Evolutionary conservation across 2,113 vertebrate genomes (phyloP).

Genomic region (Brienomyrus longianalis): DNA sequence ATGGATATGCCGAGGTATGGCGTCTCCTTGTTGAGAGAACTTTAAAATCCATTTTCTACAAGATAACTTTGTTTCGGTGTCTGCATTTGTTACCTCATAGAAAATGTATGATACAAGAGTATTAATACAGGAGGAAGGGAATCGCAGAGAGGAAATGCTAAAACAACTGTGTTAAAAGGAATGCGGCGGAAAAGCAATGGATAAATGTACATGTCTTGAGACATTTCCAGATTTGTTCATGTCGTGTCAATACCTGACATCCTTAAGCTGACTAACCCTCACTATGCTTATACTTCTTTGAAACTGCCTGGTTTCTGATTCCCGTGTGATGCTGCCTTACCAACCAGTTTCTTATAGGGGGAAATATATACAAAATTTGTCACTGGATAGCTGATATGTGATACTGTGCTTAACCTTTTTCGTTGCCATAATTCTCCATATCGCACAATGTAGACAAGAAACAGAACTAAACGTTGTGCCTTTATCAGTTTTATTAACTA

Average conservation of each 20-base stretch:
- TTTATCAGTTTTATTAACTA: background rate
- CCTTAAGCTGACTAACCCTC: background rate
- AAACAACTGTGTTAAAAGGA: background rate
- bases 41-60: background rate
- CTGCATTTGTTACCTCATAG: background rate
- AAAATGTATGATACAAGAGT: background rate
- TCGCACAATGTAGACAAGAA: background rate
- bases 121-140: background rate
- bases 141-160: background rate
- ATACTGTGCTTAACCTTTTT: background rate
- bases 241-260: background rate
- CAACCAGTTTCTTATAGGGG: background rate
- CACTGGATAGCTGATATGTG: background rate
- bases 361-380: background rate
- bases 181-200: background rate
- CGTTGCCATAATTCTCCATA: background rate
- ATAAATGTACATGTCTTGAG: background rate
- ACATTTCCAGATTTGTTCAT: background rate
- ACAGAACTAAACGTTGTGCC: background rate
- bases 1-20: background rate
- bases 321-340: background rate
- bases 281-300: background rate
- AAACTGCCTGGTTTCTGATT: background rate
- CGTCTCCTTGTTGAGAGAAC: background rate
- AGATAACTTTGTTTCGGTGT: background rate